Evolutionary conservation across 1,140 invertebrate species (phyloP), one percentile per base, ranked within the genome.

Genomic region (Drosophila trapezifrons): DNA sequence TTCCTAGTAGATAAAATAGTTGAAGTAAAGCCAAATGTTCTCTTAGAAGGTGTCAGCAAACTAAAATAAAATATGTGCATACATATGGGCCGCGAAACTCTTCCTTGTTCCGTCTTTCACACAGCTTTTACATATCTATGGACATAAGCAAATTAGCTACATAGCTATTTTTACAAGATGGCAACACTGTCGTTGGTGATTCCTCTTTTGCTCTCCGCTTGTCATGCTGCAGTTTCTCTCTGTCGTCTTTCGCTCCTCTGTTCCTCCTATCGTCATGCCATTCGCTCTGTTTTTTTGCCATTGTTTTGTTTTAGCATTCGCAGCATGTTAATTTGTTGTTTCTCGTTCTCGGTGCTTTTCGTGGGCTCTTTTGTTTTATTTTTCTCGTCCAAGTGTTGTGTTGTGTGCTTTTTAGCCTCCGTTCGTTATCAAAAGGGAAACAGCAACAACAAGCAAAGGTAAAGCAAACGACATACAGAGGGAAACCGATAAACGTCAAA

Each of bases 241-340:
- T 25, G 9, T 27, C 38, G 13, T 27, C 5, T 27, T n/a, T 47
- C 18, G 27, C 20, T 40, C 58, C 58, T 46, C 18, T 40, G 13
- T 49, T 63, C 43, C 35, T 17, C 12, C 37, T 45, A 12, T 27
- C 29, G 17, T 25, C 17, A 13, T 47, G 27, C 18, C 15, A 51
- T 32, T 35, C n/a, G n/a, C 46, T 69, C 43, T 66, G 63, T 72
- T 72, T 72, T 66, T 38, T 65, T 42, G 40, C 56, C 25, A 76
- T 69, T 77, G 74, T 77, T 77, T 69, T 77, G 74, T 77, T 76
- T 76, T 22, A 55, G 55, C 54, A 76, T 59, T 76, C 54, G 62
- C 54, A 64, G 65, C 57, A 69, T 65, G 57, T 58, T 77, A 60
- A 60, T 76, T 72, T 62, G 60, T 62, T 54, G 51, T 75, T 80